These are phyloP conservation scores for Lytechinus variegatus DNA, from an alignment of 35 echinoderm and acorn worm genomes.

Conservation along the genomic window DNA sequence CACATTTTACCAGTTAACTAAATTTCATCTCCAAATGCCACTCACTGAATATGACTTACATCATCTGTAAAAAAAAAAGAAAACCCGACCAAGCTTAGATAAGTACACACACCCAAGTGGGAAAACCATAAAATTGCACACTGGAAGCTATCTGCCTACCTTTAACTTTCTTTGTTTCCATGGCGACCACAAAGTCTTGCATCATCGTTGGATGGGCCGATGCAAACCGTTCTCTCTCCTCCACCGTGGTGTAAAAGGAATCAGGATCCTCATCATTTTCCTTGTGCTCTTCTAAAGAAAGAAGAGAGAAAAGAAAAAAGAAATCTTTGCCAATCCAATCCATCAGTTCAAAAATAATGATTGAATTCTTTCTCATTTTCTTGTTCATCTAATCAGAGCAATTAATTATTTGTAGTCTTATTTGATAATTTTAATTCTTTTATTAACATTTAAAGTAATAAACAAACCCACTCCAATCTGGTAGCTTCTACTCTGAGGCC, in stretches of 20 bases:
- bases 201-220: slow-evolving; percentile 43
- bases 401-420: too few species aligned
- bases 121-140: slow-evolving; percentile 20
- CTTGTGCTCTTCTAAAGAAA: slow-evolving; percentile 45
- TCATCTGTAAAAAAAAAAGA: too few species aligned
- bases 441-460: too few species aligned
- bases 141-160: background rate
- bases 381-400: background rate
- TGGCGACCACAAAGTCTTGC: slow-evolving; percentile 22
- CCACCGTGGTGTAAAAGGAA: slow-evolving; percentile 45
- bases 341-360: background rate
- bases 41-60: too few species aligned
- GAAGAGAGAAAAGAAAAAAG: background rate
- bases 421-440: too few species aligned
- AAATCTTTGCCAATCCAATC: background rate
- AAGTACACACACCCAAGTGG: too few species aligned
- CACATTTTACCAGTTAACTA: too few species aligned
- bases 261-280: slow-evolving; percentile 51
- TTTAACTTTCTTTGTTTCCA: slow-evolving; percentile 58
- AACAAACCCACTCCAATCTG: too few species aligned
- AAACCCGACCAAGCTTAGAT: too few species aligned
- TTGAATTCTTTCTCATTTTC: background rate
- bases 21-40: too few species aligned
- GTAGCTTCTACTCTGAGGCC: too few species aligned
- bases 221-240: slow-evolving; percentile 56